Percentiles rank a stretch among this genome's conserved stretches.
phyloP scores from a whole-genome alignment of 64 coral and sea anemone species.

The Montipora capricornis region DNA sequence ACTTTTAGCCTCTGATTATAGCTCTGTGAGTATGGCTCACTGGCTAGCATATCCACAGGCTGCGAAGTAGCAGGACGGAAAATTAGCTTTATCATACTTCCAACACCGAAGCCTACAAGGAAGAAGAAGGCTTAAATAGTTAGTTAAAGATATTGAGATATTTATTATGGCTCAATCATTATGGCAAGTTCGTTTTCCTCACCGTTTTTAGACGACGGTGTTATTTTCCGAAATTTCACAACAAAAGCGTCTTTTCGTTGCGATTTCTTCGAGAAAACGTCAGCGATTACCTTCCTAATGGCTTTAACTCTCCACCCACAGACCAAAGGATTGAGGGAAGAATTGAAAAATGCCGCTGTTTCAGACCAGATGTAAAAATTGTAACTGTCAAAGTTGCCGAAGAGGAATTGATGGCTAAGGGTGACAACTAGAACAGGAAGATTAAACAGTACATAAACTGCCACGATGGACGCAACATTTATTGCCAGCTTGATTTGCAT shows the following conservation, averaged over 20 bases:
- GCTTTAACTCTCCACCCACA: constrained; percentile 67
- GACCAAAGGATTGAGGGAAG: constrained; percentile 79
- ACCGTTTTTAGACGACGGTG: too few species aligned
- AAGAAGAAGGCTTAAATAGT: too few species aligned
- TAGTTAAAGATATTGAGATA: too few species aligned
- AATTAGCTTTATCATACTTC: too few species aligned
- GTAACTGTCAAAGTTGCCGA: constrained; percentile 42
- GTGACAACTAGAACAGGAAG: constrained; percentile 75
- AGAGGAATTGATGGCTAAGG: constrained; percentile 62
- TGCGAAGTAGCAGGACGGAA: too few species aligned
- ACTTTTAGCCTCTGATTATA: too few species aligned
- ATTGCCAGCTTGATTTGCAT: constrained; percentile 71
- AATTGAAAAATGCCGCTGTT: constrained; percentile 74
- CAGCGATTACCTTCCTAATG: constrained; percentile 34
- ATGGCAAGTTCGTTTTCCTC: too few species aligned
- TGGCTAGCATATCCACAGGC: too few species aligned
- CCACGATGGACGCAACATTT: constrained; percentile 78
- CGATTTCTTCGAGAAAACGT: not conserved
- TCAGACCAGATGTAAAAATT: constrained; percentile 86
- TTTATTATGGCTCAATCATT: too few species aligned
- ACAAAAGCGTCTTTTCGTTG: not conserved
- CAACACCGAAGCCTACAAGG: too few species aligned
- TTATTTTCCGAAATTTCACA: too few species aligned
- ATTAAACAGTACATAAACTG: constrained; percentile 70
- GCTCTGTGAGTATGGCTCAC: too few species aligned